Base-by-base conservation (phyloP, 2,888 invertebrate species). In the Himalopsyche tibetana region DNA sequence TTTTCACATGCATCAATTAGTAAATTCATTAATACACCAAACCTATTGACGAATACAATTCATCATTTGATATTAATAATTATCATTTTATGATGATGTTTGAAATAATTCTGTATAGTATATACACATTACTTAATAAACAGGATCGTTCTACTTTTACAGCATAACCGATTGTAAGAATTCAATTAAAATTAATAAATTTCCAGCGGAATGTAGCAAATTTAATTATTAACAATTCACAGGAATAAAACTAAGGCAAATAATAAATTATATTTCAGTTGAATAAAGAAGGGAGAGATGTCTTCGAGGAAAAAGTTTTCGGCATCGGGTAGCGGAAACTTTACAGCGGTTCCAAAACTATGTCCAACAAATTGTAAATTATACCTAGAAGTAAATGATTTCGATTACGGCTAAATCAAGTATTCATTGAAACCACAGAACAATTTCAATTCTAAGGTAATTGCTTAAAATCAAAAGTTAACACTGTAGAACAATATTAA, bases 351-450 rank as follows among this genome's bases (percentile, higher is more conserved):
- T 8, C 19, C 6, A n/a, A n/a, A 63, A 63, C 63, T 63, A 63
- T 63, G 63, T 19, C 19, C 63, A 63, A 63, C 63, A 63, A 63
- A 63, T 63, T 19, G 19, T 63, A 19, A 63, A 19, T 63, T 63
- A 63, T 63, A 63, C 63, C 63, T 63, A 19, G 11, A 63, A 63
- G 9, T 63, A 19, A 19, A 63, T 11, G 19, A 63, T 63, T 63
- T 63, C 63, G 28, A 63, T 63, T 63, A 12, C 19, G 19, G 28
- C 3, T 19, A 28, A 28, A 63, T 63, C 63, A 19, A 28, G 63
- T 63, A 63, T 63, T 19, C 9, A 28, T 63, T 63, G 63, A 63
- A 63, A 63, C 63, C 63, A 28, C 63, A 63, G 63, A 63, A 63
- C 19, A 19, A 63, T 56, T 56, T 56, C n/a, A n/a, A 19, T 63